A percentile compares a stretch with the other conserved stretches of the same genome.
Evolutionary conservation across 2,888 invertebrate genomes (phyloP).

Genomic region (Lithophane socia): DNA sequence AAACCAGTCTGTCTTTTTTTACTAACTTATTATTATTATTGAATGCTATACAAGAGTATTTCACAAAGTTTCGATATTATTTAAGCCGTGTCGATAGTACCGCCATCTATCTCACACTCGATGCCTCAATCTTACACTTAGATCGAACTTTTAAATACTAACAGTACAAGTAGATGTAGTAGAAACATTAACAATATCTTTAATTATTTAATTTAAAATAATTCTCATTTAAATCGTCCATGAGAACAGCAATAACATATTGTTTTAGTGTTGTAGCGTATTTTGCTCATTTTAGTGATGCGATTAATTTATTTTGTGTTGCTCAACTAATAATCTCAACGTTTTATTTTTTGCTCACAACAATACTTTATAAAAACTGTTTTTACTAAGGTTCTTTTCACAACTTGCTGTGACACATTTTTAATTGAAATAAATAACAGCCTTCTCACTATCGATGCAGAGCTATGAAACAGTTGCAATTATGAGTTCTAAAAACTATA

Average conservation of each 20-base stretch:
- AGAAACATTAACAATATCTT: constrained; percentile 33
- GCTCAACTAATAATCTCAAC: constrained; percentile 72
- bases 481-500: not conserved
- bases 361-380: constrained; percentile 13
- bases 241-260: constrained; percentile 52
- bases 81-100: not conserved
- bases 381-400: constrained; percentile 24
- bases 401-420: constrained; percentile 20
- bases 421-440: not conserved
- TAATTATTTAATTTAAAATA: constrained; percentile 20
- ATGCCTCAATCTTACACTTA: constrained; percentile 19
- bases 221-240: constrained; percentile 41
- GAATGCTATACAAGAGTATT: not conserved
- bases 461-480: not conserved
- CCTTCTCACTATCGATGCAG: not conserved
- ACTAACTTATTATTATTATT: too few relatives aligned
- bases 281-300: constrained; percentile 60
- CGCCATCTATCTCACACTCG: constrained; percentile 18
- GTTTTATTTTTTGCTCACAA: constrained; percentile 60
- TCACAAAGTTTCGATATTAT: not conserved
- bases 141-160: constrained; percentile 52
- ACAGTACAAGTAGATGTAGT: constrained; percentile 69
- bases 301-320: constrained; percentile 61
- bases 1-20: not conserved
- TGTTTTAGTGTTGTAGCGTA: constrained; percentile 51